These are phyloP conservation scores for Drosophila seguyi DNA, from an alignment of 1,140 invertebrate genomes.

Conservation along the genomic window DNA sequence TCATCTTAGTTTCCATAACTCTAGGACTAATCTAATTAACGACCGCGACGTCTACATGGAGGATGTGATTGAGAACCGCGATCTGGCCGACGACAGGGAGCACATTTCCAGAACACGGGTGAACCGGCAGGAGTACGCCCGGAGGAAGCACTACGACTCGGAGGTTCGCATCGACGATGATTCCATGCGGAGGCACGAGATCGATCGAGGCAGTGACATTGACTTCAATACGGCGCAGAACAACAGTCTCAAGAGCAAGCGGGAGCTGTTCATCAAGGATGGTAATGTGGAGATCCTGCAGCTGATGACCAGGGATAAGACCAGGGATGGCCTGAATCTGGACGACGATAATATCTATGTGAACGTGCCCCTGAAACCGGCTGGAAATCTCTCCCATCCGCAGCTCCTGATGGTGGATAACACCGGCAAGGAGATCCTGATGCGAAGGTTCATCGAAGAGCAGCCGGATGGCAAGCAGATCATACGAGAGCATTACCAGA, in stretches of 20 bases:
- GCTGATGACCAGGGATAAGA: conserved; percentile 89
- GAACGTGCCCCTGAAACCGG: conserved; percentile 86
- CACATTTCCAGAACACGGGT: conserved; percentile 82
- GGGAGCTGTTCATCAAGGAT: conserved; percentile 92
- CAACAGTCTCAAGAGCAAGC: conserved; percentile 83
- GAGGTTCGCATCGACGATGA: conserved; percentile 89
- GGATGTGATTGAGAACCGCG: conserved; percentile 86
- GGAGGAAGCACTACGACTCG: conserved; percentile 88
- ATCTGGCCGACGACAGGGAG: conserved; percentile 84
- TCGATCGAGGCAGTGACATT: conserved; percentile 90
- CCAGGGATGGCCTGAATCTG: conserved; percentile 43
- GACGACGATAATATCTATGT: conserved; percentile 87
- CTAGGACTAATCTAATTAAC: conserved; percentile 85
- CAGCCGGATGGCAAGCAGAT: conserved; percentile 87
- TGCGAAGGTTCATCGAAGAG: conserved; percentile 93
- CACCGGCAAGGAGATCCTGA: conserved; percentile 92
- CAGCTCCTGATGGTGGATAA: conserved; percentile 87
- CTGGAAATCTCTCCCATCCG: conserved; percentile 87
- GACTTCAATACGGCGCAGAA: conserved; percentile 85
- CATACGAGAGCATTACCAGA: conserved; percentile 87
- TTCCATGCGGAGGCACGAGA: conserved; percentile 90
- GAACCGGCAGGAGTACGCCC: conserved; percentile 82
- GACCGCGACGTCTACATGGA: conserved; percentile 88
- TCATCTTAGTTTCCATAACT: conserved; percentile 83
- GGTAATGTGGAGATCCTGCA: conserved; percentile 93